A percentile compares a stretch with the other conserved stretches of the same genome.
These are phyloP conservation scores for Zaprionus lachaisei DNA, from an alignment of 1,140 invertebrate genomes.

Conservation along the genomic window DNA sequence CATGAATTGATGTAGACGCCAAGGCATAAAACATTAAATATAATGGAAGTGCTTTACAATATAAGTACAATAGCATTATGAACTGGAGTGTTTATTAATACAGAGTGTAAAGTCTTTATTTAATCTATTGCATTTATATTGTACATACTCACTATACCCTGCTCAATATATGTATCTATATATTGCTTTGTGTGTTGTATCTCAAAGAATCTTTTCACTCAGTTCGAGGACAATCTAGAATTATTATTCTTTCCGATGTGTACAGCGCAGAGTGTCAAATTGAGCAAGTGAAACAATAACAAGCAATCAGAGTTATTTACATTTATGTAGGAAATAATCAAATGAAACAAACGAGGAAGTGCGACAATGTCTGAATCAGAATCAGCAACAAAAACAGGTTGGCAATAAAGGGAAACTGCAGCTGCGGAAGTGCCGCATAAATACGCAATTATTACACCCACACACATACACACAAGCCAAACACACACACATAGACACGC, in stretches of 20 bases:
- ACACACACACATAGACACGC: neutral
- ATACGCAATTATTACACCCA: conserved; percentile 56
- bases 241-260: neutral
- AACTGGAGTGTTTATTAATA: too few relatives aligned
- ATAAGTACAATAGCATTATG: too few relatives aligned
- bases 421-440: conserved; percentile 59
- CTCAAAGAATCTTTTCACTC: neutral
- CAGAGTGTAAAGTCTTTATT: too few relatives aligned
- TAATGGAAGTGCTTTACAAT: too few relatives aligned
- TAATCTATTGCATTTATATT: too few relatives aligned
- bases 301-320: conserved; percentile 55
- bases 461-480: conserved; percentile 3
- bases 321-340: conserved; percentile 49
- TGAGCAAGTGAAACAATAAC: conserved; percentile 33
- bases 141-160: too few relatives aligned
- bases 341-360: conserved; percentile 27
- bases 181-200: neutral
- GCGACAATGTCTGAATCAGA: conserved; percentile 35
- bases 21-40: too few relatives aligned
- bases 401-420: conserved; percentile 49
- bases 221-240: neutral
- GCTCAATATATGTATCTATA: too few relatives aligned
- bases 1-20: too few relatives aligned
- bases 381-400: neutral
- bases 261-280: conserved; percentile 1